Percentiles rank a stretch among this genome's conserved stretches.
Evolutionary conservation across 2,797 vertebrate species (phyloP).

Genomic region (Pteropus rufus): DNA sequence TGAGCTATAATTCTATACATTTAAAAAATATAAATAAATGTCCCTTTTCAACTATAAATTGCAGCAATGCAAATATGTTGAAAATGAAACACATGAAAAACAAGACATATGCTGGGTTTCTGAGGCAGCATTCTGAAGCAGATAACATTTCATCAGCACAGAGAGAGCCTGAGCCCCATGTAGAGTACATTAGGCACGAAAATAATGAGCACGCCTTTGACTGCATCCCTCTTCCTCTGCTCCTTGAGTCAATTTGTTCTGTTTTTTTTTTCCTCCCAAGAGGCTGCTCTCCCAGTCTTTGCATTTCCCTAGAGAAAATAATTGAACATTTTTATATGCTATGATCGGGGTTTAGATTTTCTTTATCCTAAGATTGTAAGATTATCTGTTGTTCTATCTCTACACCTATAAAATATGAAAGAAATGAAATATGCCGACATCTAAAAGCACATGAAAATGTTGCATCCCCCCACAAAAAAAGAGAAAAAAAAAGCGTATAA

Average conservation of each 20-base stretch:
- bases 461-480: background rate
- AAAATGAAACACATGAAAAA: slow-evolving; percentile 42
- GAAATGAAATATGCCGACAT: background rate
- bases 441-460: background rate
- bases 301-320: background rate
- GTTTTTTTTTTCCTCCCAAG: background rate
- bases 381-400: background rate
- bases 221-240: slow-evolving; percentile 29
- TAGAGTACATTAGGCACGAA: slow-evolving; percentile 20
- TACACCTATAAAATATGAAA: background rate
- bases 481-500: background rate
- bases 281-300: background rate
- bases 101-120: slow-evolving; percentile 49
- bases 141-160: slow-evolving; percentile 46
- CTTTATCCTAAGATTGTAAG: background rate
- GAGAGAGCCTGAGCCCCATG: slow-evolving; percentile 14
- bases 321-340: background rate
- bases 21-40: slow-evolving; percentile 48
- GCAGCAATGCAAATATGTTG: slow-evolving; percentile 57
- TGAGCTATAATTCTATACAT: slow-evolving; percentile 29
- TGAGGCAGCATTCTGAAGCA: slow-evolving; percentile 54
- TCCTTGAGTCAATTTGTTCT: slow-evolving; percentile 38
- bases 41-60: slow-evolving; percentile 60
- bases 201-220: slow-evolving; percentile 44
- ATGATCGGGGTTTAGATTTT: background rate